Evolutionary conservation across 2,113 vertebrate genomes (phyloP).

Genomic region (Hemiscyllium ocellatum): DNA sequence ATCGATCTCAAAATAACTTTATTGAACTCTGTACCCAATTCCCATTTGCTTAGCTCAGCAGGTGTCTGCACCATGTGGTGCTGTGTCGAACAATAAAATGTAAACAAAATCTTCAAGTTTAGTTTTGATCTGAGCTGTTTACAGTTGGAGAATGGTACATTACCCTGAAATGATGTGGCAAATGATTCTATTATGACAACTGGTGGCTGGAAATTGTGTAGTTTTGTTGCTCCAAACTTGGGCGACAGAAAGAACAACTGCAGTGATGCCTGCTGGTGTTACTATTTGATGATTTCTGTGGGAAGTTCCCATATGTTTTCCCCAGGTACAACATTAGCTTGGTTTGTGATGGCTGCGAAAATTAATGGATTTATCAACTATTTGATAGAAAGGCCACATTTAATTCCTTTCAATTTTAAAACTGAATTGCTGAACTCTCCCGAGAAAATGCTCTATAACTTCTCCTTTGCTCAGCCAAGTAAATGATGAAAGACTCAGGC

Average conservation of each 20-base stretch:
- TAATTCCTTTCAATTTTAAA: neutral
- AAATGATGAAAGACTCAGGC: neutral
- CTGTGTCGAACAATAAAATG: neutral
- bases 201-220: neutral
- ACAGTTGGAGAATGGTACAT: neutral
- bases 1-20: neutral
- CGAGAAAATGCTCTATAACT: neutral
- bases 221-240: neutral
- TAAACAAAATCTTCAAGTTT: neutral
- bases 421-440: conserved; percentile 5
- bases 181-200: neutral
- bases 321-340: neutral
- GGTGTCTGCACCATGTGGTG: neutral
- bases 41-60: neutral
- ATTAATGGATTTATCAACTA: conserved; percentile 17
- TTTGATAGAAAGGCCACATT: neutral
- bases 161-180: neutral
- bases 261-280: neutral
- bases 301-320: neutral
- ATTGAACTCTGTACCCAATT: neutral
- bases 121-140: neutral
- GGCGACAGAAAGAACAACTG: neutral
- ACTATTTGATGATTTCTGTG: neutral
- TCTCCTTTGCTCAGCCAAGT: conserved; percentile 7
- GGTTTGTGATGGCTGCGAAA: neutral